These are phyloP conservation scores for Loripinus fragilis DNA, from an alignment of 2,888 invertebrate species.

Conservation along the genomic window DNA sequence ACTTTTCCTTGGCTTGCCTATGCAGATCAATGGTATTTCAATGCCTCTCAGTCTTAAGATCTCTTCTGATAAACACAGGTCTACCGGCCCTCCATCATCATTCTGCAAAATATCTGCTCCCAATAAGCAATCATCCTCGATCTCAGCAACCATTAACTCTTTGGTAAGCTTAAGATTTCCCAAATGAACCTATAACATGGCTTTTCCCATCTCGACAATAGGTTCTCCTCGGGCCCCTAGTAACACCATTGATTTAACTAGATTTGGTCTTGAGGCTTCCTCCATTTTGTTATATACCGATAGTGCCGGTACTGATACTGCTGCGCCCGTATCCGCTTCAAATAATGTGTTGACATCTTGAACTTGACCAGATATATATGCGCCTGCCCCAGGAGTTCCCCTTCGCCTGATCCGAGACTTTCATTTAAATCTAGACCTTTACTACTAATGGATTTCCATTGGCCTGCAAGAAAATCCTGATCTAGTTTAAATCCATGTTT, in stretches of 20 bases:
- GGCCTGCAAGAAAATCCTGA: too few relatives aligned
- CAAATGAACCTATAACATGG: neutral
- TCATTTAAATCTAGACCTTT: too few relatives aligned
- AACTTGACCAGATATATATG: too few relatives aligned
- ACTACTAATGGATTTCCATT: too few relatives aligned
- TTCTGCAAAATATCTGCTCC: neutral
- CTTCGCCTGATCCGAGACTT: too few relatives aligned
- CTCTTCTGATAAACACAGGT: conserved; percentile 11
- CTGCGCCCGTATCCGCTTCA: too few relatives aligned
- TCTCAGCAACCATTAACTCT: conserved; percentile 28
- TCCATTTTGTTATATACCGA: too few relatives aligned
- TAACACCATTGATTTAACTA: conserved; percentile 4
- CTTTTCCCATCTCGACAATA: conserved; percentile 17
- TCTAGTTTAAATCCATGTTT: too few relatives aligned
- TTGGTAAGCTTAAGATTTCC: neutral
- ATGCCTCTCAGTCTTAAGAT: conserved; percentile 12
- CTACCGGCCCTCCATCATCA: conserved; percentile 15
- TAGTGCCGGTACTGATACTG: too few relatives aligned
- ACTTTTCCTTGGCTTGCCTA: neutral
- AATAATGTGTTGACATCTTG: too few relatives aligned
- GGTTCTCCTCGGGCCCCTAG: neutral
- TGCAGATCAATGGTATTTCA: conserved; percentile 17
- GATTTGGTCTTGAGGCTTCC: conserved; percentile 21
- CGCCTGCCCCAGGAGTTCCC: too few relatives aligned
- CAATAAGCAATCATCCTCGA: conserved; percentile 9